Evolutionary conservation across 2,797 vertebrate species (phyloP).

Genomic region (Aselliscus stoliczkanus): DNA sequence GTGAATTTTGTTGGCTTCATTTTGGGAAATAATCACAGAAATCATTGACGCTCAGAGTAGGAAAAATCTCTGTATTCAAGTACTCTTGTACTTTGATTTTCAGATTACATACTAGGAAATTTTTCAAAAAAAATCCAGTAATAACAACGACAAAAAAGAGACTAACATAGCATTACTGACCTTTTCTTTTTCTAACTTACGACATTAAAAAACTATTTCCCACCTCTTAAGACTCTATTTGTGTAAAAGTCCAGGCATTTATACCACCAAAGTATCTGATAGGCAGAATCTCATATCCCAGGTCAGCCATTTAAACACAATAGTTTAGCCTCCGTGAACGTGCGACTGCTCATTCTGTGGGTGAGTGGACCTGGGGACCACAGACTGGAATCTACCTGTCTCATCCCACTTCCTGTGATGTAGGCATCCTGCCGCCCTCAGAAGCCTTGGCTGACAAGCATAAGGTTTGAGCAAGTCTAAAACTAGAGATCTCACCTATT

Average conservation of each 20-base stretch:
- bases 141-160: background rate
- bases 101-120: background rate
- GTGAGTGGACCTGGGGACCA: background rate
- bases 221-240: background rate
- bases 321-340: background rate
- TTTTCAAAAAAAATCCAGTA: background rate
- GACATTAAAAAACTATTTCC: background rate
- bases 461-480: background rate
- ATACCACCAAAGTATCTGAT: background rate
- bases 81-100: background rate
- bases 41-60: background rate
- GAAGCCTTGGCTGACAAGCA: background rate
- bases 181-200: background rate
- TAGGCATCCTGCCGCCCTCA: background rate
- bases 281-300: background rate
- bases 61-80: background rate
- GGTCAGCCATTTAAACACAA: background rate
- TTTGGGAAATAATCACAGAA: background rate
- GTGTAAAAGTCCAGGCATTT: background rate
- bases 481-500: background rate
- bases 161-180: background rate
- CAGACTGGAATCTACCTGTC: background rate
- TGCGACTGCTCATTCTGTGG: background rate
- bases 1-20: background rate
- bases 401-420: background rate